Conservation (phyloP, 2,888 invertebrate genomes). For the Epsilonema sp. region DNA sequence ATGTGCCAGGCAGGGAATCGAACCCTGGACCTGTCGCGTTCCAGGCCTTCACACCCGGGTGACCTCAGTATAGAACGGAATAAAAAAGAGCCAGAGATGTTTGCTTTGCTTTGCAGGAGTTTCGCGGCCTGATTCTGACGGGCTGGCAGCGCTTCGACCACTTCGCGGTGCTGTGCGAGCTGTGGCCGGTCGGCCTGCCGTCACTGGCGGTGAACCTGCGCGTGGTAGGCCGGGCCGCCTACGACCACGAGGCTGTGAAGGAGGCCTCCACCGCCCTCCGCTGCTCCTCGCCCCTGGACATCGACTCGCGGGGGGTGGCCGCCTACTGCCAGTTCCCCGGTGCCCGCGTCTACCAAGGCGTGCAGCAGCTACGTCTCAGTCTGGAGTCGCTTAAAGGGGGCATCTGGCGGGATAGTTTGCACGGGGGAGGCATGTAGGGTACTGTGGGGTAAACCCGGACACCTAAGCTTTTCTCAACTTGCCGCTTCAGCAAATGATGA, state of each 20-base stretch:
- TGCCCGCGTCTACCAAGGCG: constrained; percentile 4
- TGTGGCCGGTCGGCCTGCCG: constrained; percentile 33
- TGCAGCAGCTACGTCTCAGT: constrained; percentile 5
- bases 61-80: too few relatives aligned
- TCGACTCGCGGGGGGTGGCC: constrained; percentile 5
- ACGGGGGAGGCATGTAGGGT: too few relatives aligned
- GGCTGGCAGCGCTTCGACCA: constrained; percentile 38
- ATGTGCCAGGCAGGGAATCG: too few relatives aligned
- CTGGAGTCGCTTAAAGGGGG: too few relatives aligned
- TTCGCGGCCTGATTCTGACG: constrained; percentile 32
- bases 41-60: too few relatives aligned
- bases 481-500: too few relatives aligned
- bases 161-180: constrained; percentile 34
- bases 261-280: background rate
- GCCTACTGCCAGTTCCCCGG: constrained; percentile 9
- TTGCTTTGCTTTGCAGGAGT: too few relatives aligned
- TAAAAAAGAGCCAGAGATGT: too few relatives aligned
- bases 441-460: too few relatives aligned
- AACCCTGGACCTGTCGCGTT: too few relatives aligned
- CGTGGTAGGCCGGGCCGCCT: background rate
- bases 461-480: too few relatives aligned
- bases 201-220: constrained; percentile 17
- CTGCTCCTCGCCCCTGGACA: constrained; percentile 3
- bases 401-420: too few relatives aligned
- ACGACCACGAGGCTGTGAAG: background rate